A percentile compares a stretch with the other conserved stretches of the same genome.
These are phyloP conservation scores for Crocidura indochinensis DNA, from an alignment of 2,797 vertebrate genomes.

Conservation along the genomic window DNA sequence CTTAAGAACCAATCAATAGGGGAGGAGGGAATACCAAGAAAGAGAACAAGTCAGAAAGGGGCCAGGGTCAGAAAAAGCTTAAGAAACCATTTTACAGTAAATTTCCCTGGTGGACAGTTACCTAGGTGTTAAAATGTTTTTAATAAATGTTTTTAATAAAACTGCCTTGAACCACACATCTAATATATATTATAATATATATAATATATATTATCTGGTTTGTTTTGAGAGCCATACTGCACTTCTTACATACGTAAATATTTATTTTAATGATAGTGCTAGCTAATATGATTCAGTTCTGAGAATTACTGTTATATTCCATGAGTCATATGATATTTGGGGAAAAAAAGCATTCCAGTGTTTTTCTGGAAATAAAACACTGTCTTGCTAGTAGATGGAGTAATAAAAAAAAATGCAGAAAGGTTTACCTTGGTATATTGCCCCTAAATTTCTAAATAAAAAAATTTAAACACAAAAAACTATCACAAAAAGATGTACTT, in stretches of 20 bases:
- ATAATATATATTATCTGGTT: background rate
- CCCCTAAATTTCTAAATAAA: background rate
- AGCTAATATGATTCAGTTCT: slow-evolving; percentile 48
- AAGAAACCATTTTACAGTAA: background rate
- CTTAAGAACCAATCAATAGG: no score
- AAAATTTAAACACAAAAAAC: background rate
- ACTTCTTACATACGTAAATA: slow-evolving; percentile 27
- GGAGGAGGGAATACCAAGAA: no score
- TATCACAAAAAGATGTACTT: background rate
- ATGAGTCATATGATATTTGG: background rate
- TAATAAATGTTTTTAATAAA: no score
- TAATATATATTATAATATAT: slow-evolving; percentile 60
- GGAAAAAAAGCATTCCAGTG: background rate
- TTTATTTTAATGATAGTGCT: slow-evolving; percentile 32
- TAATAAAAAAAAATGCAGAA: slow-evolving; percentile 15
- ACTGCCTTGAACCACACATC: no score
- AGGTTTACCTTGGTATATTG: background rate
- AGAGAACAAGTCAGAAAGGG: no score
- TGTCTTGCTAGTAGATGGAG: background rate
- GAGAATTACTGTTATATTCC: slow-evolving; percentile 13
- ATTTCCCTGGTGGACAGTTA: background rate
- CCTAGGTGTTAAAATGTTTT: background rate
- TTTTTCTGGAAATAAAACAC: slow-evolving; percentile 15
- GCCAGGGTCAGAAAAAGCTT: no score
- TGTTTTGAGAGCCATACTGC: background rate